A percentile compares a stretch with the other conserved stretches of the same genome.
phyloP scores from a whole-genome alignment of 2,888 invertebrate species.

The Nomada lathburiana region DNA sequence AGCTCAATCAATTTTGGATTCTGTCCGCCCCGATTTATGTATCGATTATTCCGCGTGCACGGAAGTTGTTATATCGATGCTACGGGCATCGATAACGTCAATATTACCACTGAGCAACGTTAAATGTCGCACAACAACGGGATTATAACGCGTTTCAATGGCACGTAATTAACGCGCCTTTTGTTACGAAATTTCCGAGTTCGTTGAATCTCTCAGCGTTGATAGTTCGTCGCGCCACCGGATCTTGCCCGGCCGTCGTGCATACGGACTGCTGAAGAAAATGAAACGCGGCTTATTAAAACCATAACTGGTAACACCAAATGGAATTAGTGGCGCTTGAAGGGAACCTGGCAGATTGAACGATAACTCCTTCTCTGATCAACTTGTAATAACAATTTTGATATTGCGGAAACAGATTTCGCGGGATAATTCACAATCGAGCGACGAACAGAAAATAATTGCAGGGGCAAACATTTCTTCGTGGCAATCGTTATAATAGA shows the following conservation, averaged over 20 bases:
- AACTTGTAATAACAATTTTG: too few relatives aligned
- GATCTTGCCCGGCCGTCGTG: background rate
- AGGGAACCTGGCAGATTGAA: constrained; percentile 5
- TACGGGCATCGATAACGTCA: constrained; percentile 39
- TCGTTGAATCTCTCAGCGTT: constrained; percentile 7
- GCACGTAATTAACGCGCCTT: background rate
- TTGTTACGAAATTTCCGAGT: background rate
- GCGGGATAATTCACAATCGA: too few relatives aligned
- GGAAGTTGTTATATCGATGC: constrained; percentile 9
- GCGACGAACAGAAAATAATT: too few relatives aligned
- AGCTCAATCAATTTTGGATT: constrained; percentile 41
- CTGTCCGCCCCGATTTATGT: constrained; percentile 14
- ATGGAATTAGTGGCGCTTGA: constrained; percentile 10
- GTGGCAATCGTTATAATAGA: too few relatives aligned
- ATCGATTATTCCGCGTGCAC: constrained; percentile 28
- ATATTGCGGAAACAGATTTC: too few relatives aligned
- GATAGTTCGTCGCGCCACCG: background rate
- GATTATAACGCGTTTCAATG: background rate
- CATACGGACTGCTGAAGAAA: background rate
- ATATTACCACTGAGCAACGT: constrained; percentile 12
- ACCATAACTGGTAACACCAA: constrained; percentile 2
- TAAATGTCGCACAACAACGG: constrained; percentile 10
- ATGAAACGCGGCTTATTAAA: constrained; percentile 14
- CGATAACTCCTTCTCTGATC: background rate
- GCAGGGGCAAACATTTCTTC: too few relatives aligned